Evolutionary conservation across 2,113 vertebrate species (phyloP), one percentile per base, ranked within the genome.

Genomic region (Bubo blakistoni): DNA sequence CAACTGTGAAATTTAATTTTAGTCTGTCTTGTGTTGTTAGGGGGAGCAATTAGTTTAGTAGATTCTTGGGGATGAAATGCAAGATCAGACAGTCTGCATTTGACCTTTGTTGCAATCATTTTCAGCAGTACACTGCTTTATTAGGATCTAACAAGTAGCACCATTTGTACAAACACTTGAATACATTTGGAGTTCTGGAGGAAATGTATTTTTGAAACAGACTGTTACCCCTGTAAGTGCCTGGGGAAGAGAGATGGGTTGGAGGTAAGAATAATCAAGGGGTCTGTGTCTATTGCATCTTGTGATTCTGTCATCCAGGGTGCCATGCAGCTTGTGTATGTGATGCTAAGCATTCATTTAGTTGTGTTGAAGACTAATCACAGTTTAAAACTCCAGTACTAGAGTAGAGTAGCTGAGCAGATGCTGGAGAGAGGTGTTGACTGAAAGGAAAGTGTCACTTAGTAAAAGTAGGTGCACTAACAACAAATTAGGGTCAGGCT

Each of bases 271-370:
- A 62, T 32, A 32, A 67, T 14, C 9, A 34, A 49, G 21, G 7
- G 18, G 2, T 26, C 29, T 57, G n/a, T 65, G 14, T 29, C 9
- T 14, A 1, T 7, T 79, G 46, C 10, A 10, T 21, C 19, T n/a
- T 52, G 27, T 36, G 63, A 6, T 54, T 61, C 27, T 63, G 16
- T 46, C 24, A 4, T 73, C 19, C 38, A 6, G 4, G 4, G 17
- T 52, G 27, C 40, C 4, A 2, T 4, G 3, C 8, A 51, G 27
- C 15, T 52, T 0, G 0, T 8, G 20, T 38, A 19, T 21, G 40
- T 29, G 36, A 61, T 51, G 17, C 22, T 47, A 11, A 77, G 29
- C 29, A 32, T 47, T 49, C 19, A 46, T 77, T 88, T 44, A 55
- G 19, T 52, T n/a, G 27, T 30, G 12, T 46, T 13, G 40, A 42